phyloP scores from a whole-genome alignment of 2,113 vertebrate genomes.

The Zosterops hypoxanthus region DNA sequence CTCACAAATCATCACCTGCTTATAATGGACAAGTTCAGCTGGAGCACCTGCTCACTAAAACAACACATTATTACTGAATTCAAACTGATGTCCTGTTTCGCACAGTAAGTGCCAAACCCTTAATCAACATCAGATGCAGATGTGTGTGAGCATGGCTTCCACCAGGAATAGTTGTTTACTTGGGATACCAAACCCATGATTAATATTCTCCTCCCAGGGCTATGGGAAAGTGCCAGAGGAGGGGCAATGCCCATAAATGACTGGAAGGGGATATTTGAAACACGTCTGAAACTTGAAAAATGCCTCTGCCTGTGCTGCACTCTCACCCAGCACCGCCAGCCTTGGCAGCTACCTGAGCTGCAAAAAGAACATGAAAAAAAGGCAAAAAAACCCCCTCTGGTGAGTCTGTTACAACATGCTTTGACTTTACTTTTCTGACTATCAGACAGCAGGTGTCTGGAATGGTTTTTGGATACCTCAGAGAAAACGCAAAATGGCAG shows the following conservation, averaged over 20 bases:
- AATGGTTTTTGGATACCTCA: neutral
- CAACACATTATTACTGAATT: neutral
- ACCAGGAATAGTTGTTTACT: neutral
- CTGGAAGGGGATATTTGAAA: neutral
- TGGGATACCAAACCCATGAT: neutral
- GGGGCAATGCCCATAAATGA: neutral
- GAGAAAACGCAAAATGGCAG: neutral
- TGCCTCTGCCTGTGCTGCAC: neutral
- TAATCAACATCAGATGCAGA: neutral
- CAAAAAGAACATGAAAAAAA: neutral
- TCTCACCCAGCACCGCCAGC: neutral
- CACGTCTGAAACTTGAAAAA: neutral
- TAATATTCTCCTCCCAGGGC: neutral
- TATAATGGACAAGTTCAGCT: neutral
- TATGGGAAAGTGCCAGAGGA: neutral
- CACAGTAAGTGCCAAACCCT: neutral
- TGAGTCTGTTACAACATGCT: neutral
- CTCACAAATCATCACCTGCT: constrained; percentile 3
- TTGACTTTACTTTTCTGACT: neutral
- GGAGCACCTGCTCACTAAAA: neutral
- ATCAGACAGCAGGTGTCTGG: neutral
- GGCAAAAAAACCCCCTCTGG: fast-evolving
- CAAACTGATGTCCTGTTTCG: neutral
- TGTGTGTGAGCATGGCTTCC: neutral
- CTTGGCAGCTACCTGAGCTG: neutral